A percentile compares a stretch with the other conserved stretches of the same genome.
Evolutionary conservation across 2,113 vertebrate species (phyloP).

Genomic region (Pteropus alecto): DNA sequence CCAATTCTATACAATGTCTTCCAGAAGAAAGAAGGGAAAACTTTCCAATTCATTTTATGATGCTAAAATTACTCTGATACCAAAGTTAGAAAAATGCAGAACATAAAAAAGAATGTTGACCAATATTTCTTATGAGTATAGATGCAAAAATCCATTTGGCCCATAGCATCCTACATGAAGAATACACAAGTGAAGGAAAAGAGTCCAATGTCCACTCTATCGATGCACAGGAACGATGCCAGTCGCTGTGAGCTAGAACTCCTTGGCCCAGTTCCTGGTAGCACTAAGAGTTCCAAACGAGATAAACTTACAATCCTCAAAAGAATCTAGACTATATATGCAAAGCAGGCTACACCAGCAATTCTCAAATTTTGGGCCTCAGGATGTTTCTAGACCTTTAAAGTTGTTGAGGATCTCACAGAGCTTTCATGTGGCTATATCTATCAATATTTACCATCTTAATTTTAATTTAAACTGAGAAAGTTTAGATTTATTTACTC

Average conservation of each 20-base stretch:
- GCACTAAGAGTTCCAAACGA: constrained; percentile 3
- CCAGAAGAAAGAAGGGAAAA: too few relatives aligned
- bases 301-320: not conserved
- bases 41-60: too few relatives aligned
- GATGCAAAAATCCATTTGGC: not conserved
- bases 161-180: not conserved
- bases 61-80: too few relatives aligned
- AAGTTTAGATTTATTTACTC: not conserved
- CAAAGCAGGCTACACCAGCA: not conserved
- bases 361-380: not conserved
- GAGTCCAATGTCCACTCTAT: not conserved
- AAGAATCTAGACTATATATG: not conserved
- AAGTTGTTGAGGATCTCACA: not conserved
- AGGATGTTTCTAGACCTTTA: not conserved
- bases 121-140: too few relatives aligned
- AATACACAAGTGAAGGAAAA: not conserved
- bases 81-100: too few relatives aligned
- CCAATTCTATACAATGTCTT: too few relatives aligned
- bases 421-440: not conserved
- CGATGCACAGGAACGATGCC: not conserved
- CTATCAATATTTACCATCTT: not conserved
- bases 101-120: too few relatives aligned
- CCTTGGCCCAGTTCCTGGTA: not conserved
- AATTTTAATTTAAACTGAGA: not conserved
- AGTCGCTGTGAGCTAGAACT: not conserved